Percentiles rank a stretch among this genome's conserved stretches.
phyloP scores from a whole-genome alignment of 2,113 vertebrate genomes.

The Oryzias woworae region DNA sequence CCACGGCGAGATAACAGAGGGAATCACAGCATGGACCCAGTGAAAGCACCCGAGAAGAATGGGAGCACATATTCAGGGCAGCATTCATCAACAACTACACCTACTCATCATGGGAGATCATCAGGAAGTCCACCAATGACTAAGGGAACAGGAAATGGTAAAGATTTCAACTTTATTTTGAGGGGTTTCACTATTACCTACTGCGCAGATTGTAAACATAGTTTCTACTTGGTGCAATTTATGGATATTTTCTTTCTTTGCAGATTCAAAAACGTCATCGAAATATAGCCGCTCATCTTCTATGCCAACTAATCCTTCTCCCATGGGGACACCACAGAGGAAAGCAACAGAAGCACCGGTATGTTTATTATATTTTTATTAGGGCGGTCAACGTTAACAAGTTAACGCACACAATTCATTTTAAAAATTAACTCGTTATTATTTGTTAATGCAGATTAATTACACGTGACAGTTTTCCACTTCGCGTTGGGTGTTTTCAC shows the following conservation, averaged over 20 bases:
- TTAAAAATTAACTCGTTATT: no score
- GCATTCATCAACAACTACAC: constrained; percentile 77
- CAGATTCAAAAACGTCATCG: constrained; percentile 86
- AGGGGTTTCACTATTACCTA: background rate
- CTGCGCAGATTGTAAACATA: no score
- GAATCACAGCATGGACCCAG: constrained; percentile 81
- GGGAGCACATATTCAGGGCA: constrained; percentile 80
- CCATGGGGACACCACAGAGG: constrained; percentile 87
- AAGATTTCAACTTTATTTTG: constrained; percentile 5
- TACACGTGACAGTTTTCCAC: constrained; percentile 17
- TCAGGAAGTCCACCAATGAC: constrained; percentile 89
- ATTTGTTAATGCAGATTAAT: no score
- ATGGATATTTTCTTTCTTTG: constrained; percentile 8
- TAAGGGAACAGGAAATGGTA: constrained; percentile 86
- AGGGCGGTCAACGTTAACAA: no score
- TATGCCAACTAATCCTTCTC: constrained; percentile 86
- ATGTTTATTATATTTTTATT: constrained; percentile 68
- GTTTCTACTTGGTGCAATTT: no score
- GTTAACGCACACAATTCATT: no score
- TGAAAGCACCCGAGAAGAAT: constrained; percentile 95
- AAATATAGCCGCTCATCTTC: constrained; percentile 88
- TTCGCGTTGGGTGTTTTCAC: no score
- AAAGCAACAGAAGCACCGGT: constrained; percentile 88
- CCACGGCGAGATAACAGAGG: constrained; percentile 87
- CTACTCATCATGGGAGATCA: constrained; percentile 85